Evolutionary conservation across 2,888 invertebrate species (phyloP).

Genomic region (Sinopyrophorus schimmeli): DNA sequence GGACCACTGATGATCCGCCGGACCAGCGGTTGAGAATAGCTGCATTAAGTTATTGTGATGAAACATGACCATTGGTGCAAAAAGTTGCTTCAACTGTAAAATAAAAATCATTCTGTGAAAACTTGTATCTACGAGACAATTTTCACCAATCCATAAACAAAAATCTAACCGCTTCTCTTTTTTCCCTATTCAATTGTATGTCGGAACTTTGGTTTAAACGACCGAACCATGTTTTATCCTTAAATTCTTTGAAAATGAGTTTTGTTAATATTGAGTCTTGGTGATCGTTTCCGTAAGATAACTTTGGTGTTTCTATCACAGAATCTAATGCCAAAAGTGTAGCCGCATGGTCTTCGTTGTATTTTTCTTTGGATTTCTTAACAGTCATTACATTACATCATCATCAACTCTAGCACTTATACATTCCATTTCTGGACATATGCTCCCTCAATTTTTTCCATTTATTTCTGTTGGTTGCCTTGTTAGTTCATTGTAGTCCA

Average conservation of each 20-base stretch:
- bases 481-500: no score
- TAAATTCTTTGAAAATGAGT: slow-evolving; percentile 8
- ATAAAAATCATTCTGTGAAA: slow-evolving; percentile 9
- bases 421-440: no score
- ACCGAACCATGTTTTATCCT: slow-evolving; percentile 7
- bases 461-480: no score
- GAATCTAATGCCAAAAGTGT: slow-evolving; percentile 6
- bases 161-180: slow-evolving; percentile 6
- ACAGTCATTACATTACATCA: no score
- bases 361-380: background rate
- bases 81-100: no score
- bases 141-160: slow-evolving; percentile 10
- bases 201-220: slow-evolving; percentile 6
- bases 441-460: no score
- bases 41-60: no score
- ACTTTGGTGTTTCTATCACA: background rate
- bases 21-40: no score
- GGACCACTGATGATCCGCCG: no score
- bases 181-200: slow-evolving; percentile 13
- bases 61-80: no score
- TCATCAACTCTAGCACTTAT: no score
- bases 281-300: slow-evolving; percentile 7
- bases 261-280: slow-evolving; percentile 7
- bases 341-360: background rate
- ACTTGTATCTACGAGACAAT: slow-evolving; percentile 1